Conservation (phyloP, 1,140 invertebrate species). For the Leptopilina clavipes region DNA sequence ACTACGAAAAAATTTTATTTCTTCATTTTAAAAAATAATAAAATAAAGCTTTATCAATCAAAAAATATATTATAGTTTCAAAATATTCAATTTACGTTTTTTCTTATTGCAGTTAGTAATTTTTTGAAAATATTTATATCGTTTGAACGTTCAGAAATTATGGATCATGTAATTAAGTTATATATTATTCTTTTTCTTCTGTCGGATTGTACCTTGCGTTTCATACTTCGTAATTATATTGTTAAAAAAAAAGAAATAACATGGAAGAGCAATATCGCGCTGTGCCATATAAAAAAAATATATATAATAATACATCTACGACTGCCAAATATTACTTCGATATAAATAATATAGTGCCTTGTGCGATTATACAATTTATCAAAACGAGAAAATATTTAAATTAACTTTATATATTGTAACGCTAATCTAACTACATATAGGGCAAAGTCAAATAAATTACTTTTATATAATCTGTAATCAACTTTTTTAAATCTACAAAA, state of each 20-base stretch:
- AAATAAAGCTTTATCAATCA: no score
- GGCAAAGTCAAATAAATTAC: constrained; percentile 22
- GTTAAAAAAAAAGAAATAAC: background rate
- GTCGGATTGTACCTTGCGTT: background rate
- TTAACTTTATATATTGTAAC: constrained; percentile 22
- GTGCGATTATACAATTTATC: constrained; percentile 18
- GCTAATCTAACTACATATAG: background rate
- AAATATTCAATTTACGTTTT: no score
- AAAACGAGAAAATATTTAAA: constrained; percentile 20
- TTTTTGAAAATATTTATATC: no score
- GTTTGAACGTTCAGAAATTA: no score
- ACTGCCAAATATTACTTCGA: constrained; percentile 22
- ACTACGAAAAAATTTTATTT: no score
- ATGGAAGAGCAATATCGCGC: constrained; percentile 5
- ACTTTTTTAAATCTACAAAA: no score
- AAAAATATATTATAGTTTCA: no score
- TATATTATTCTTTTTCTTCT: background rate
- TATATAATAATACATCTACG: background rate
- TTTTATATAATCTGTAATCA: constrained; percentile 29
- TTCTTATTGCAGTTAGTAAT: no score
- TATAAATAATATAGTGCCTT: constrained; percentile 22
- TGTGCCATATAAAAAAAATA: constrained; percentile 1
- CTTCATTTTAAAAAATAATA: no score
- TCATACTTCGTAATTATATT: constrained; percentile 19
- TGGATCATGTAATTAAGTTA: no score